Base-by-base conservation (phyloP, 2,888 invertebrate species). In the Alsophila aescularia region DNA sequence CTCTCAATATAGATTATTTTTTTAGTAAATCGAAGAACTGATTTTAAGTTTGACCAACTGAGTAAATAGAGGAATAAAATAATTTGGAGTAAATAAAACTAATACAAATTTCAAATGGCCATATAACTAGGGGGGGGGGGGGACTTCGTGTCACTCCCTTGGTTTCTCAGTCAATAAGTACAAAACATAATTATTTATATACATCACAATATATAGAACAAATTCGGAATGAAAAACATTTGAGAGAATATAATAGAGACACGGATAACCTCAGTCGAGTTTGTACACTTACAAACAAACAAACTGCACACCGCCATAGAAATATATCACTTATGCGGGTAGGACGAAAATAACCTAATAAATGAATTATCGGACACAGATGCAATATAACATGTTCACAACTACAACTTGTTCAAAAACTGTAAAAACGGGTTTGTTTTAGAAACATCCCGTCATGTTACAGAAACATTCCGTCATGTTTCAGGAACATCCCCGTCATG, bases 181-280 rank as follows among this genome's bases (percentile, higher is more conserved):
- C 85, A 85, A 82, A 83, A 76, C 79, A 81, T 62, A 70, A 72
- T 84, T 41, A 85, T 86, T 85, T 85, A 85, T 85, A 84, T 73
- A 75, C 72, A 79, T 82, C 78, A 84, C 78, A 83, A 75, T 66
- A 79, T 66, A 56, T 65, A 77, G 70, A 70, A 73, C 50, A 57
- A 74, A 79, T 76, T 76, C 62, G 82, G 85, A 85, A 87, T 85
- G 81, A 75, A 81, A 75, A 72, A 69, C 52, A 67, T 55, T 67
- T 66, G 57, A 60, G 36, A 59, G 43, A 64, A 44, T 63, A 45
- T 12, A 60, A 64, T 56, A 64, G 62, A 66, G 63, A 64, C 65
- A 56, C 61, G 42, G 45, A 34, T 53, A 63, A 57, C 56, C 62
- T 77, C 79, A 77, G 73, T 76, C 77, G 47, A 66, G 64, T 69